These are phyloP conservation scores for Micromys minutus DNA, from an alignment of 2,113 vertebrate species.

Conservation along the genomic window DNA sequence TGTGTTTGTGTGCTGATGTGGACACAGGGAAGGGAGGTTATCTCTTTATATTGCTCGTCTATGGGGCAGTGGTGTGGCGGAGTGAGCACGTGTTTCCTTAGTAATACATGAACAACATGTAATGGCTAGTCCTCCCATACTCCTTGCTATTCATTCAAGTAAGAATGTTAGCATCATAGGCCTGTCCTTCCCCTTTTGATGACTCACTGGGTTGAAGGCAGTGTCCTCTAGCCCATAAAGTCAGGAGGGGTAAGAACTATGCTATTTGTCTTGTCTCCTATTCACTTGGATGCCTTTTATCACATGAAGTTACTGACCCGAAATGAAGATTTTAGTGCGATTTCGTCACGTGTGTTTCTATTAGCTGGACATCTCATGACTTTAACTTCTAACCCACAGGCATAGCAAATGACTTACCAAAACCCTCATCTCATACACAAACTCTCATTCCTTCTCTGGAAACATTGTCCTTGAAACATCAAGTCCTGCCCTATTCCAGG, in stretches of 20 bases:
- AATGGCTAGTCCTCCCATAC: slow-evolving; percentile 1
- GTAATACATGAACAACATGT: background rate
- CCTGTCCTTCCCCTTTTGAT: background rate
- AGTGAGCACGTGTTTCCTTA: background rate
- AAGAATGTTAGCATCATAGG: slow-evolving; percentile 43
- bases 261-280: background rate
- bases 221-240: background rate
- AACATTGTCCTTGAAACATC: background rate
- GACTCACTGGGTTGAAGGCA: slow-evolving; percentile 37
- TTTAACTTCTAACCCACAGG: slow-evolving; percentile 24
- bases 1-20: background rate
- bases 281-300: background rate
- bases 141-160: slow-evolving; percentile 37
- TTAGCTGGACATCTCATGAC: background rate
- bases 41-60: background rate
- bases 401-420: background rate
- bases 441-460: background rate
- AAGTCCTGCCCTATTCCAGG: background rate
- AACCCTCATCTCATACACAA: background rate
- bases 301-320: background rate
- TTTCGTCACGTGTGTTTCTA: background rate
- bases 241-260: background rate
- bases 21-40: background rate
- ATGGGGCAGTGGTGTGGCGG: background rate
- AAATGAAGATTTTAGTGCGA: background rate